Percentiles rank a stretch among this genome's conserved stretches.
These are phyloP conservation scores for Drosophila nigricruria DNA, from an alignment of 2,888 invertebrate species.

Conservation along the genomic window DNA sequence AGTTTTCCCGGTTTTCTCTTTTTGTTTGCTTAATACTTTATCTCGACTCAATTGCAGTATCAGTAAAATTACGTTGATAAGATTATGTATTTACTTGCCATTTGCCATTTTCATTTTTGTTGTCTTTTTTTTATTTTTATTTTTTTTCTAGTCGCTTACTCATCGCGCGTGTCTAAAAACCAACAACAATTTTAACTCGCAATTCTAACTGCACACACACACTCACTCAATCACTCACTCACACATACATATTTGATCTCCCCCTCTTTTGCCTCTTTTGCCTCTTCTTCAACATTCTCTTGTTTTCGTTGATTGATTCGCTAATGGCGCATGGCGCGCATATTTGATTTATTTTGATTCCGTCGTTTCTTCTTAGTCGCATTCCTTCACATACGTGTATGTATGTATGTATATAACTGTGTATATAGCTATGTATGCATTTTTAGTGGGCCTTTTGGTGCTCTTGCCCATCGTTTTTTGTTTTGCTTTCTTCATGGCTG, in stretches of 20 bases:
- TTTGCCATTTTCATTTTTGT: conserved; percentile 40
- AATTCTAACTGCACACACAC: conserved; percentile 10
- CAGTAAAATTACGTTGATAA: conserved; percentile 44
- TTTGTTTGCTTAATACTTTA: conserved; percentile 10
- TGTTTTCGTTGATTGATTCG: conserved; percentile 45
- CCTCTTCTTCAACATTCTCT: neutral
- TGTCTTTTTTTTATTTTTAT: neutral
- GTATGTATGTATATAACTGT: neutral
- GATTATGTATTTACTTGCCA: conserved; percentile 39
- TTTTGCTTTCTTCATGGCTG: conserved; percentile 49
- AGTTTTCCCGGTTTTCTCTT: conserved; percentile 57
- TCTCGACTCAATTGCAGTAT: conserved; percentile 22
- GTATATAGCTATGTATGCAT: neutral
- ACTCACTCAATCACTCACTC: neutral
- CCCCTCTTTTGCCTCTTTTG: no score
- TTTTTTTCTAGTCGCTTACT: conserved; percentile 43
- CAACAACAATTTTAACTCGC: conserved; percentile 15
- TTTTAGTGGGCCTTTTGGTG: conserved; percentile 1
- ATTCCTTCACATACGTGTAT: conserved; percentile 41
- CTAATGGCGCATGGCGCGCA: conserved; percentile 21
- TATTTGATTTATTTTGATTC: conserved; percentile 42
- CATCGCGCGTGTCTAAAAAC: conserved; percentile 41
- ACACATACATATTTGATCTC: neutral
- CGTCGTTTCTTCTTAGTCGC: conserved; percentile 34
- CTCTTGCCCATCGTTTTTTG: conserved; percentile 26